Evolutionary conservation across 1,140 invertebrate species (phyloP).

Genomic region (Zelostemma sp.): DNA sequence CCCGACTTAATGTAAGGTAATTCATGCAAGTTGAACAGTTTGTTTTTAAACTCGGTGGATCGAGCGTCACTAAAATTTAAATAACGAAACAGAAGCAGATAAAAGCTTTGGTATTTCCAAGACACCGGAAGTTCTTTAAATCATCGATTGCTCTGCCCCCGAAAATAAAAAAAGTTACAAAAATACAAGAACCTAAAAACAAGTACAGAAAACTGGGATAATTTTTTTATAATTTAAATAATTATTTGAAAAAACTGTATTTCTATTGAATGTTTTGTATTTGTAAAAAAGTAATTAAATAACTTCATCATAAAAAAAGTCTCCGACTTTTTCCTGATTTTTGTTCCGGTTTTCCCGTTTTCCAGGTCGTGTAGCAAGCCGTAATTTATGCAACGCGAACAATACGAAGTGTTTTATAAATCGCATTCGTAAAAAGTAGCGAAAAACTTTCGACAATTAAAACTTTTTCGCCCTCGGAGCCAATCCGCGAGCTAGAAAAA

Average conservation of each 20-base stretch:
- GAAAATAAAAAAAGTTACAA: no score
- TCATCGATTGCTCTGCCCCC: no score
- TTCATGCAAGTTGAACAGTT: conserved; percentile 57
- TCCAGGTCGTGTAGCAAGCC: neutral
- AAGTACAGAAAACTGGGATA: no score
- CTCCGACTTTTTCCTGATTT: no score
- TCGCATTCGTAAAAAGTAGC: conserved; percentile 20
- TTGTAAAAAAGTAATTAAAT: no score
- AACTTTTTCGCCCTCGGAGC: conserved; percentile 22
- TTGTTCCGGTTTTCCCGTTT: no score
- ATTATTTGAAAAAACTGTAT: no score
- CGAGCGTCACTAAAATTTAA: conserved; percentile 54
- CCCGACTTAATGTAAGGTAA: conserved; percentile 51
- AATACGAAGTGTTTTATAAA: conserved; percentile 22
- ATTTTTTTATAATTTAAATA: no score
- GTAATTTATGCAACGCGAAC: conserved; percentile 3
- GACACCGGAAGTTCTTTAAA: conserved; percentile 12
- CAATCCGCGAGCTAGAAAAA: conserved; percentile 12
- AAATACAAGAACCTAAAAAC: no score
- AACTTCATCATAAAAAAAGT: no score
- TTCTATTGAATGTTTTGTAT: no score
- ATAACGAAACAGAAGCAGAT: conserved; percentile 50
- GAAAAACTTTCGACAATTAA: conserved; percentile 22
- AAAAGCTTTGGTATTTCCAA: conserved; percentile 34
- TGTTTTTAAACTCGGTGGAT: conserved; percentile 49